Conservation (phyloP, 2,797 vertebrate species). For the Hydrolagus colliei region DNA sequence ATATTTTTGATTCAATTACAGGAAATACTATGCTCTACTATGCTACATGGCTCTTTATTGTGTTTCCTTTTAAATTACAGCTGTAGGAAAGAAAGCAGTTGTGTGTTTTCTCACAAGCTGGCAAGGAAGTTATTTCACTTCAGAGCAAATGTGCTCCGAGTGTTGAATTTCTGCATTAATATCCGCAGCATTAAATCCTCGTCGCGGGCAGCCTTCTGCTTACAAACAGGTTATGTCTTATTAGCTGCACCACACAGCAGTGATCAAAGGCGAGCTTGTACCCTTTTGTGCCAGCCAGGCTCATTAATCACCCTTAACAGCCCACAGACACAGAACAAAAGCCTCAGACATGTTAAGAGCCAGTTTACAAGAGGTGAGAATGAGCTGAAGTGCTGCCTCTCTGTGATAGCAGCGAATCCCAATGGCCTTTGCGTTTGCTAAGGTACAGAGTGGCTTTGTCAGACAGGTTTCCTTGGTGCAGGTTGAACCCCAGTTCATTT, state of each 20-base stretch:
- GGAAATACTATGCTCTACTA: no score
- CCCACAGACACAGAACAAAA: neutral
- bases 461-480: no score
- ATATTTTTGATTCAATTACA: no score
- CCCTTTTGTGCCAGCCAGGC: neutral
- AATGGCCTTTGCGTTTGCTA: no score
- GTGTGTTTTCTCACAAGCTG: no score
- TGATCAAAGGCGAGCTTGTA: neutral
- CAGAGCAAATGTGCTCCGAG: neutral
- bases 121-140: neutral
- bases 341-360: neutral
- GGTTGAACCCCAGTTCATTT: no score
- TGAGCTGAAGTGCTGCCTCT: neutral
- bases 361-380: neutral
- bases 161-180: neutral
- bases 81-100: no score
- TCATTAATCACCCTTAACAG: neutral
- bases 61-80: no score
- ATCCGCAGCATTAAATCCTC: neutral
- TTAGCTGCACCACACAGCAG: neutral
- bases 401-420: neutral
- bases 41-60: no score
- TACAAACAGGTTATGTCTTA: neutral
- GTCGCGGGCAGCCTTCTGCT: neutral
- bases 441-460: no score